Percentiles rank a stretch among this genome's conserved stretches.
These are phyloP conservation scores for Heliothis subflexa DNA, from an alignment of 1,140 invertebrate genomes.

Conservation along the genomic window DNA sequence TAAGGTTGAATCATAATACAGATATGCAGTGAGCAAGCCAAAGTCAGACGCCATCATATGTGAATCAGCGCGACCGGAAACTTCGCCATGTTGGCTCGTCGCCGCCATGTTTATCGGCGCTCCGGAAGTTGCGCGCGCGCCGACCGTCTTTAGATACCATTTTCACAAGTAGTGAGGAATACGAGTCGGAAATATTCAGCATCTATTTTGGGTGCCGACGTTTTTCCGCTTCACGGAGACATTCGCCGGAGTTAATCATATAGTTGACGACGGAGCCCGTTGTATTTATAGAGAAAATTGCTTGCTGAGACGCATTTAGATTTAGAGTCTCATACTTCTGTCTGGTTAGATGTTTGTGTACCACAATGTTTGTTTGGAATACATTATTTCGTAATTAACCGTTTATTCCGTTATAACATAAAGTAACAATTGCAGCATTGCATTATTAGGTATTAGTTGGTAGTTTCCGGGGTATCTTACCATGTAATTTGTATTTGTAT, in stretches of 20 bases:
- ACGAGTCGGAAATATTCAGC: conserved; percentile 81
- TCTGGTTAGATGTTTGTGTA: conserved; percentile 55
- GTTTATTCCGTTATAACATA: not conserved
- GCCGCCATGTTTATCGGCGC: conserved; percentile 83
- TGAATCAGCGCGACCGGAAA: conserved; percentile 84
- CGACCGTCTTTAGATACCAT: conserved; percentile 80
- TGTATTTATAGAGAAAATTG: conserved; percentile 81
- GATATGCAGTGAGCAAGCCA: conserved; percentile 83
- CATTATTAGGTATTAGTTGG: no score
- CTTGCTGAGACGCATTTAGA: conserved; percentile 61
- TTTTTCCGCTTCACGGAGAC: conserved; percentile 82
- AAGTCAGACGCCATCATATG: conserved; percentile 74
- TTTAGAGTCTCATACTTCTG: conserved; percentile 74
- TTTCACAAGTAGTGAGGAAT: conserved; percentile 75
- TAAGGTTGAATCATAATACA: conserved; percentile 82
- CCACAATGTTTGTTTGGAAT: conserved; percentile 9
- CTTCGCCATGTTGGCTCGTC: conserved; percentile 82
- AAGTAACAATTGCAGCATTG: conserved; percentile 3
- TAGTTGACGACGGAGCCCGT: conserved; percentile 70
- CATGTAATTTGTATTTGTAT: not conserved
- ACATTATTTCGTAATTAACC: conserved; percentile 16
- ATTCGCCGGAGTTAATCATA: conserved; percentile 78
- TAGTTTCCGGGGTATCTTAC: conserved; percentile 13
- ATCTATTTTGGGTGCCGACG: conserved; percentile 79
- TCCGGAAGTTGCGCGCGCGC: conserved; percentile 85